phyloP scores from a whole-genome alignment of 2,113 vertebrate genomes.

The Datnioides undecimradiatus region DNA sequence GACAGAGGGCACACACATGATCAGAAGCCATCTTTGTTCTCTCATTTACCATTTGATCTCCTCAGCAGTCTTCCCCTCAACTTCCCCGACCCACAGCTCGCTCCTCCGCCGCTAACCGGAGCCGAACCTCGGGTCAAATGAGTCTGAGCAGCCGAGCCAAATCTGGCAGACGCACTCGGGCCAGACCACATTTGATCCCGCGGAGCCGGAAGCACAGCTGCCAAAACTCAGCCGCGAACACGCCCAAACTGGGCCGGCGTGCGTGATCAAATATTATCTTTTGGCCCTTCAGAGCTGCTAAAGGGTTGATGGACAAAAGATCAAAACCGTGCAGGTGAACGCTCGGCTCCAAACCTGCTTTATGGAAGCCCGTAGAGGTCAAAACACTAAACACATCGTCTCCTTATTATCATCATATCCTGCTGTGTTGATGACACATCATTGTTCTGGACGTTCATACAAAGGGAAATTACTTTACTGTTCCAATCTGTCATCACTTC shows the following conservation, averaged over 20 bases:
- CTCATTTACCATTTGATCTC: slow-evolving; percentile 16
- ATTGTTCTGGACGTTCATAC: neutral
- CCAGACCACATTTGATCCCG: neutral
- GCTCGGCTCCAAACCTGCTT: neutral
- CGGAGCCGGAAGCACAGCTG: slow-evolving; percentile 1
- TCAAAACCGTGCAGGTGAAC: neutral
- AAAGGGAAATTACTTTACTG: neutral
- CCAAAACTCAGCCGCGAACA: neutral
- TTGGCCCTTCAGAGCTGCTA: neutral
- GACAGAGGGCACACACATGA: slow-evolving; percentile 38
- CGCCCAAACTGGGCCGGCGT: neutral
- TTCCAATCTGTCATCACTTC: too few species aligned
- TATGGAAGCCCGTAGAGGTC: neutral
- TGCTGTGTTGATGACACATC: neutral
- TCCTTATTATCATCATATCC: neutral
- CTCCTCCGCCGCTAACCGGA: neutral
- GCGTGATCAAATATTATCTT: neutral
- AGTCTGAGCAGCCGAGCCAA: too few species aligned
- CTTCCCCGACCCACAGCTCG: neutral
- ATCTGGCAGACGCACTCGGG: too few species aligned
- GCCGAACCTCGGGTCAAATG: slow-evolving; percentile 10
- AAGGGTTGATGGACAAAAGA: neutral
- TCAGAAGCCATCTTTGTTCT: slow-evolving; percentile 50
- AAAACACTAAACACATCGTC: neutral
- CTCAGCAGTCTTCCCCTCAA: neutral